Base-by-base conservation (phyloP, 2,797 vertebrate genomes). In the Rhinoraja longicauda region DNA sequence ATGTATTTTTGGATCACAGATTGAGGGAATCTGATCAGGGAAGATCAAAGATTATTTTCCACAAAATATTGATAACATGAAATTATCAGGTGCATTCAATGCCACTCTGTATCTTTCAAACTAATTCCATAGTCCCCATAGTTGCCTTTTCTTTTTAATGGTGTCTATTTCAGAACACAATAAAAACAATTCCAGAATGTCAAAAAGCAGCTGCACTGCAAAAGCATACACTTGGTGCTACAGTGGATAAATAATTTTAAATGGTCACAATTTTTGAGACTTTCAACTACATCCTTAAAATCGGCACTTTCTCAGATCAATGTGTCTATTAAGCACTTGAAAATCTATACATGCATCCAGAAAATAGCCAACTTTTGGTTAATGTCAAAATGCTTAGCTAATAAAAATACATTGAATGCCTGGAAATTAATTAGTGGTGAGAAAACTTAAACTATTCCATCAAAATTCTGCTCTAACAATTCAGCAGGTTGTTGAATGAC, bases 211-310 rank as follows among this genome's bases (percentile, higher is more conserved):
- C 29, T 64, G 59, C 19, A 62, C n/a, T 88, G 84, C 17, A 67
- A 88, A 64, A 64, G 64, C n/a, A 19, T 88, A 67, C n/a, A 59
- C 12, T 21, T 36, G 59, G 57, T 64, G 81, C 57, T 57, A 86
- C 82, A 62, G n/a, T 32, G 29, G 59, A 88, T 88, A 67, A 88
- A 88, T 88, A 67, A 64, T 88, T 88, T 67, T 88, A 88, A 32
- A 62, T 62, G 12, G n/a, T 19, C 67, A 88, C 17, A 36, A 88
- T 67, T 19, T 19, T 32, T 67, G n/a, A 67, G n/a, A 67, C 53
- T 84, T 84, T 84, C 17, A 2, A n/a, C 17, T 19, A 64, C 36
- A 21, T 1, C 82, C n/a, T 62, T 36, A 15, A 67, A 88, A 67
- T 32, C 88, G 62, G n/a, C 62, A 67, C 15, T 59, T 4, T 57